These are phyloP conservation scores for Siniperca obscura DNA, from an alignment of 2,797 vertebrate species.

Conservation along the genomic window DNA sequence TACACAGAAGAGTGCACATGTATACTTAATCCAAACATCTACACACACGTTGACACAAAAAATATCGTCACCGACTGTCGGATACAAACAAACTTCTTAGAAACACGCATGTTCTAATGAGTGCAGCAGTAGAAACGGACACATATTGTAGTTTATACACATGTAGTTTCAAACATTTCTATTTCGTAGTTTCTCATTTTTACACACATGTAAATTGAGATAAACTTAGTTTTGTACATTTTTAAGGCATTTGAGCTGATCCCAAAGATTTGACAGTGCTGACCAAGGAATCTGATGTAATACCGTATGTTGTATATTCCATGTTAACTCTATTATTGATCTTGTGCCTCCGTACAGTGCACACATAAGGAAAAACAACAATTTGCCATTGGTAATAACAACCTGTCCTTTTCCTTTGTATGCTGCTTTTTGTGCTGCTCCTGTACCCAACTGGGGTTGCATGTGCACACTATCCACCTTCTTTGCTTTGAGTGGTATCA, in stretches of 20 bases:
- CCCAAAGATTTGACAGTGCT: slow-evolving; percentile 22
- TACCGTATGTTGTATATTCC: not conserved
- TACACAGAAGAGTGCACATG: slow-evolving; percentile 37
- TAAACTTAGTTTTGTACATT: not conserved
- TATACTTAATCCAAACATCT: slow-evolving; percentile 26
- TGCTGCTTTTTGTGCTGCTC: not conserved
- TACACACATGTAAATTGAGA: not conserved
- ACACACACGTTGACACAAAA: slow-evolving; percentile 1
- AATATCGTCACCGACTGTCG: not conserved
- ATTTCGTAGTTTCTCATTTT: not conserved
- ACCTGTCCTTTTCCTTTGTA: not conserved
- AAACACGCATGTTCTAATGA: slow-evolving; percentile 12
- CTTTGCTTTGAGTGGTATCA: not conserved
- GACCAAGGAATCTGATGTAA: slow-evolving; percentile 5
- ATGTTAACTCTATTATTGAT: not conserved
- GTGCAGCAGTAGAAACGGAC: not conserved
- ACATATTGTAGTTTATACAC: slow-evolving; percentile 3
- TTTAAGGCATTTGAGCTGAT: slow-evolving; percentile 8
- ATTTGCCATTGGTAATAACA: not conserved
- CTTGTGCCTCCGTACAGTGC: not conserved
- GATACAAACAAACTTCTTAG: slow-evolving; percentile 1
- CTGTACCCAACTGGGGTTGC: not conserved
- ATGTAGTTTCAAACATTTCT: not conserved
- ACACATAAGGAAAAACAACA: not conserved
- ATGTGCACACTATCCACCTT: not conserved